Evolutionary conservation across 2,888 invertebrate genomes (phyloP), one percentile per base, ranked within the genome.

Genomic region (Ormia ochracea): DNA sequence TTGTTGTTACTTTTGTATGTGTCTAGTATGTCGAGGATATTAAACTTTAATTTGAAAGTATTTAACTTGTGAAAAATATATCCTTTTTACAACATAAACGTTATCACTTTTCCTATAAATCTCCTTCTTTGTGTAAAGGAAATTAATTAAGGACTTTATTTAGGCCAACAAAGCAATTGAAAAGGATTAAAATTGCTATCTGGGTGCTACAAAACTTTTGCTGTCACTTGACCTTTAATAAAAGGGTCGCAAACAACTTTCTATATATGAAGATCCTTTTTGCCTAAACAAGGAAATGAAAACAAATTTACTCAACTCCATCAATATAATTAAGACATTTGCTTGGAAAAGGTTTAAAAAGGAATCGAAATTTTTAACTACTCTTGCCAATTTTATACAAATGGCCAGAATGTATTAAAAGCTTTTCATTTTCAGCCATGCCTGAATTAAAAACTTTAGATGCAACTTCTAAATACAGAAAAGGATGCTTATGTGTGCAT

Each of bases 281-380:
- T 14, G 4, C 58, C n/a, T 33, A 23, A 31, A 17, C 14, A 56
- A 50, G 26, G 31, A 45, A 48, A 65, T 38, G 48, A 54, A 38
- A 21, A 23, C n/a, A 54, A 41, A 38, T 31, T 54, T 26, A 63
- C 33, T 63, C 38, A n/a, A 41, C 56, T 38, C 38, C 28, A 26
- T 38, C 31, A 38, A 54, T 31, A 59, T 65, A 74, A 79, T 79
- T 74, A 79, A 79, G 74, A 65, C 65, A 52, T 54, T 69, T 48
- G 12, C 58, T 41, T 72, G 21, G 9, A 52, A 33, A 12, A 26
- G 28, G 4, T 12, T 45, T 2, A 36, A 58, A 31, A 45, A 36
- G 36, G 19, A 45, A 63, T 65, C 36, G 58, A 69, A 74, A 52
- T 63, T 69, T 58, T 73, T 50, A 43, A 61, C 38, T 36, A 4